Evolutionary conservation across 2,888 invertebrate genomes (phyloP).

Genomic region (Zaprionus lineosus): DNA sequence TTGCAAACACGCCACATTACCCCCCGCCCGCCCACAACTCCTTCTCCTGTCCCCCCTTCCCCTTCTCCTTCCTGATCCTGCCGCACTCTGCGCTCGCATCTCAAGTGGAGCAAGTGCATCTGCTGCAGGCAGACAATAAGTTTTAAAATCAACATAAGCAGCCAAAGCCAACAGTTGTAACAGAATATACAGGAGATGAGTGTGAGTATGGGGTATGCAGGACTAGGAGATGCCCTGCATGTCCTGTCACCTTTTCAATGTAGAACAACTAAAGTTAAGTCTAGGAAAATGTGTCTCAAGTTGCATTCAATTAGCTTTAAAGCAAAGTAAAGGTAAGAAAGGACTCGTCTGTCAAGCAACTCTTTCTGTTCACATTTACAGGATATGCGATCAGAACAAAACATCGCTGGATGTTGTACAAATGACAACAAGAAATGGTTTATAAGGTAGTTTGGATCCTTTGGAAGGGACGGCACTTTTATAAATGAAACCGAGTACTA

Average conservation of each 20-base stretch:
- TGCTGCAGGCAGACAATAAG: conserved; percentile 39
- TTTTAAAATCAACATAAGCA: conserved; percentile 52
- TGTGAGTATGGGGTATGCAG: not conserved
- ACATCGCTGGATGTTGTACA: conserved; percentile 42
- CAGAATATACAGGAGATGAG: conserved; percentile 9
- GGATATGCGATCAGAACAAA: conserved; percentile 30
- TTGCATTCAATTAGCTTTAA: too few relatives aligned
- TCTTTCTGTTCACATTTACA: not conserved
- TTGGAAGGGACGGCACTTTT: conserved; percentile 63
- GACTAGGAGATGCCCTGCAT: conserved; percentile 14
- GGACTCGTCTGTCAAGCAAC: not conserved
- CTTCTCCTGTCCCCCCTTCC: too few relatives aligned
- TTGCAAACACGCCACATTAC: too few relatives aligned
- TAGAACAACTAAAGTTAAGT: too few relatives aligned
- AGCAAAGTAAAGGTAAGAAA: not conserved
- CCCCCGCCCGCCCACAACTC: too few relatives aligned
- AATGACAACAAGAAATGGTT: conserved; percentile 19
- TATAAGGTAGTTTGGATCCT: not conserved
- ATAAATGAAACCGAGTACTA: conserved; percentile 80
- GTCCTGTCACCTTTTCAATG: too few relatives aligned
- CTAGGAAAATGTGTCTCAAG: too few relatives aligned
- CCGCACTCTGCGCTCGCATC: too few relatives aligned
- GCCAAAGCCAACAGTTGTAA: conserved; percentile 27
- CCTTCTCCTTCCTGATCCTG: too few relatives aligned
- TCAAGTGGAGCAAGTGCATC: conserved; percentile 40